Base-by-base conservation (phyloP, 2,797 vertebrate species). In the Distichodus sexfasciatus region DNA sequence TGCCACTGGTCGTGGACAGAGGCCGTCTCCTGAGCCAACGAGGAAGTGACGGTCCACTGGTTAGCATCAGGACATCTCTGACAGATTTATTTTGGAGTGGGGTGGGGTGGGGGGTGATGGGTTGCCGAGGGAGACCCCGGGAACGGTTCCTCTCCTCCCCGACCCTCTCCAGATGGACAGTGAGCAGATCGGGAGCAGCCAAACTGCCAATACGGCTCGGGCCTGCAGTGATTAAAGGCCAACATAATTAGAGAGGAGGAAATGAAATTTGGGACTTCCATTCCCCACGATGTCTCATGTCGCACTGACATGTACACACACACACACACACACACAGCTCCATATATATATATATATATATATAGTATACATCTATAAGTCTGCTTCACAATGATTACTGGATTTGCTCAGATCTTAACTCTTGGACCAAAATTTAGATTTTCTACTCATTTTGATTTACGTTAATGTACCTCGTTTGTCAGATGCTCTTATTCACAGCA, bases 211-310 rank as follows among this genome's bases (percentile, higher is more conserved):
- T 93, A 90, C 88, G 90, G 87, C 90, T 93, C 92, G 90, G 92
- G 92, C 91, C 92, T 91, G 92, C 91, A 90, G 92, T 94, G 94
- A 97, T 95, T 94, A 95, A 96, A 93, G 92, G 92, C 91, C 91
- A 91, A 91, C 92, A 91, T 93, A 95, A 96, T 96, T 93, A 94
- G 90, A 93, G 91, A 90, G 90, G 90, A 90, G 87, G 90, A 91
- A 87, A 94, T 94, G 90, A 93, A 92, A 94, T 93, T 93, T 90
- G 87, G 91, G 89, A 89, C 89, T 84, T 85, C 72, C 57, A 82
- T 90, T 85, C 88, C 89, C 90, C 81, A 71, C 82, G 77, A 86
- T 85, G 82, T 82, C 88, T 87, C 77, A 83, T 79, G n/a, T n/a
- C n/a, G n/a, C n/a, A n/a, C n/a, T n/a, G n/a, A n/a, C n/a, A n/a